phyloP scores from a whole-genome alignment of 2,113 vertebrate species.

The Odobenus rosmarus region DNA sequence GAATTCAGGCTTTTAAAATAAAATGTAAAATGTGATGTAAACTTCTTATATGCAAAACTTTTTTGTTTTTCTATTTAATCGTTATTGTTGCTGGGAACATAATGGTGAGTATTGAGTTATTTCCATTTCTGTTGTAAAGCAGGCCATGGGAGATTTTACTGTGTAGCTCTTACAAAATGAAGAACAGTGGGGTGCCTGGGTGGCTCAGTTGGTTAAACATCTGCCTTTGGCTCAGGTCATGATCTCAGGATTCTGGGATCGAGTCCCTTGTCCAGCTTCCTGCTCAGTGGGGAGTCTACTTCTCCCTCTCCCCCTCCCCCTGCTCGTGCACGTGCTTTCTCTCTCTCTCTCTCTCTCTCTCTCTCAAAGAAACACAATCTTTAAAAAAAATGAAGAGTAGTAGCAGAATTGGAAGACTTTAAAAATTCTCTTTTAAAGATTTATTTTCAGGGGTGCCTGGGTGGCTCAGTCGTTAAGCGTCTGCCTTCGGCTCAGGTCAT shows the following conservation, averaged over 20 bases:
- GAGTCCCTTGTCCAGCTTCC: neutral
- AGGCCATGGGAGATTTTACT: neutral
- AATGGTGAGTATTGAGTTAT: constrained; percentile 18
- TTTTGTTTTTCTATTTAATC: neutral
- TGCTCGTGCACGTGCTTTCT: neutral
- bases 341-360: neutral
- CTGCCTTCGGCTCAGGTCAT: too few species aligned
- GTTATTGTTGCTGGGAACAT: neutral
- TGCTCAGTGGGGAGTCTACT: neutral
- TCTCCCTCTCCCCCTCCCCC: neutral
- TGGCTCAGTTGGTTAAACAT: neutral
- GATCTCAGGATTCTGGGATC: neutral
- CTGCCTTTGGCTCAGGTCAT: neutral
- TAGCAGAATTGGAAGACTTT: neutral
- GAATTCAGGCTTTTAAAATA: constrained; percentile 56
- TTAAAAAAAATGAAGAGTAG: neutral
- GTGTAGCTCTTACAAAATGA: neutral
- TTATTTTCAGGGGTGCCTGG: neutral
- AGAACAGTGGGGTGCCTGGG: neutral
- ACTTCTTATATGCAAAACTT: neutral
- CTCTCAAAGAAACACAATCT: neutral
- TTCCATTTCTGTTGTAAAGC: neutral
- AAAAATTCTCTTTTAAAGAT: neutral
- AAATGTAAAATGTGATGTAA: neutral
- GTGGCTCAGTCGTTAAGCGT: too few species aligned